Evolutionary conservation across 2,888 invertebrate genomes (phyloP), one percentile per base, ranked within the genome.

Genomic region (Nemotelus pantherinus): DNA sequence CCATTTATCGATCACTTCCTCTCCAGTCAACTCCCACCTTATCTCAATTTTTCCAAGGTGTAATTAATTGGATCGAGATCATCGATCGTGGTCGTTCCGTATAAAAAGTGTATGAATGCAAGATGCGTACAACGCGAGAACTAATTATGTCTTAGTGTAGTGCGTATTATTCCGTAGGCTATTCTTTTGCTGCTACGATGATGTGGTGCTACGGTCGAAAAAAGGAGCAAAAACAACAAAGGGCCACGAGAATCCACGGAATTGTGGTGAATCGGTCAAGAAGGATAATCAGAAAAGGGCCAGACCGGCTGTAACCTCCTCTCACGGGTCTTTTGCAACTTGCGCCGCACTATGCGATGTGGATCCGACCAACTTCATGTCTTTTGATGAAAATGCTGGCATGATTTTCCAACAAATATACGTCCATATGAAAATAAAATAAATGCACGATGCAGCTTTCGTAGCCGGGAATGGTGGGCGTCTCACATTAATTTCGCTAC

Each of bases 401-500:
- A 1, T 25, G 25, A 25, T 25, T 25, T 53, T 53, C 10, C 57
- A 57, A 57, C 57, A 57, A 57, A 10, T n/a, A 57, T 9, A 25
- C 25, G 10, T n/a, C 10, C 10, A 3, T 2, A 25, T 6, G 10
- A 57, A 57, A 25, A 57, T 7, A n/a, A 10, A 6, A 3, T 57
- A n/a, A 57, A 57, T 57, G 25, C 57, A 57, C 1, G 25, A 67
- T 39, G 55, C 53, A 55, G 53, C 55, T 70, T 70, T 70, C 70
- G 53, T 70, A 55, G 43, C 53, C 55, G 55, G 25, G 70, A 70
- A 74, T 74, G 74, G 74, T 74, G 74, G 78, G 76, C 76, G 76
- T 60, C 55, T 55, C 68, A 67, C 72, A 65, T 78, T 78, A 78
- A 78, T 78, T 78, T 77, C 68, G 65, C 60, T 76, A 58, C 78